phyloP scores from a whole-genome alignment of 2,888 invertebrate species.

The Morpho deidamia region DNA sequence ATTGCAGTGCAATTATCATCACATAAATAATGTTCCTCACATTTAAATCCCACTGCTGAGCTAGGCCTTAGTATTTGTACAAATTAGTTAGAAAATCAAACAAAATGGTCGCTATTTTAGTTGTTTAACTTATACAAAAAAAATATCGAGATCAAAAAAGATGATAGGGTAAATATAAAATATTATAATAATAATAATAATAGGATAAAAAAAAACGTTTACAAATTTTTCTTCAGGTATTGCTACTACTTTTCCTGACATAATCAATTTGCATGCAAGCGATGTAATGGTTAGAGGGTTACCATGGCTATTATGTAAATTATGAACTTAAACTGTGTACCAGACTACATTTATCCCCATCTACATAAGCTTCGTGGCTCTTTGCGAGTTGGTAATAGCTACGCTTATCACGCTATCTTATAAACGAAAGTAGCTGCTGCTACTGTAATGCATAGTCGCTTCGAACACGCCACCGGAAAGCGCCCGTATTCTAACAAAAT shows the following conservation, averaged over 20 bases:
- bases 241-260: constrained; percentile 8
- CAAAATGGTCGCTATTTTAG: not conserved
- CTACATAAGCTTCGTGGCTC: constrained; percentile 64
- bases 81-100: not conserved
- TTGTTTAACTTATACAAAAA: too few species aligned
- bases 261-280: constrained; percentile 23
- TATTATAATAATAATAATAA: too few species aligned
- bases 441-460: constrained; percentile 42
- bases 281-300: constrained; percentile 13
- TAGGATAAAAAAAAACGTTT: not conserved
- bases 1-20: too few species aligned
- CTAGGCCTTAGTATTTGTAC: too few species aligned
- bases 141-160: too few species aligned
- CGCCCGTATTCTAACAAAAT: constrained; percentile 33
- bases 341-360: constrained; percentile 26
- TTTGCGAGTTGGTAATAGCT: constrained; percentile 53
- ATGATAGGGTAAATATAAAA: too few species aligned
- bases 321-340: constrained; percentile 26
- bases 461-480: constrained; percentile 52
- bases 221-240: not conserved
- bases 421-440: constrained; percentile 44
- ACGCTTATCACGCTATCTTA: constrained; percentile 62
- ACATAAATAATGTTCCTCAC: too few species aligned
- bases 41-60: too few species aligned
- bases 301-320: constrained; percentile 28